A percentile compares a stretch with the other conserved stretches of the same genome.
Conservation (phyloP, 2,888 invertebrate genomes). For the Ptilodon capucinus region DNA sequence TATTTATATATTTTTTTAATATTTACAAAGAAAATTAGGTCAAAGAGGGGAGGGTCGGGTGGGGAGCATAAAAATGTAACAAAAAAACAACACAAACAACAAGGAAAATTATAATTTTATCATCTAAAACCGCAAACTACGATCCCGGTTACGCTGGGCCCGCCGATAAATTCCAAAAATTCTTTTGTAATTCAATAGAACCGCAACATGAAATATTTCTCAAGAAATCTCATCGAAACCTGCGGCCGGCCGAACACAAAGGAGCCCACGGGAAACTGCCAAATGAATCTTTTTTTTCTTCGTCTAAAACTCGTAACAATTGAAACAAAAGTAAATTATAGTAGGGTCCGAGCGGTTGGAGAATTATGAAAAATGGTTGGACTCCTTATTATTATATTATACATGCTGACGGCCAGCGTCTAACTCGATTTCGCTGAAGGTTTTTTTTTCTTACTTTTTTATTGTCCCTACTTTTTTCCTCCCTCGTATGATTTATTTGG, state of each 20-base stretch:
- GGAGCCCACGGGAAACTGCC: constrained; percentile 44
- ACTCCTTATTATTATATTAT: constrained; percentile 41
- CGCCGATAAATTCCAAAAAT: constrained; percentile 5
- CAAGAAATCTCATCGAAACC: constrained; percentile 47
- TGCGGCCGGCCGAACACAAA: constrained; percentile 44
- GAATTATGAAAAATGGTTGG: constrained; percentile 70
- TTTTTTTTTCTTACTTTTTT: constrained; percentile 18
- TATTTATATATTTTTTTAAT: too few relatives aligned
- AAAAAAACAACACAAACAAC: too few relatives aligned
- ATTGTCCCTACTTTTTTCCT: constrained; percentile 8
- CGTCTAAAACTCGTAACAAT: constrained; percentile 67
- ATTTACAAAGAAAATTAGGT: too few relatives aligned
- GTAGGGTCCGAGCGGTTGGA: constrained; percentile 40
- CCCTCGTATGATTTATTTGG: constrained; percentile 24
- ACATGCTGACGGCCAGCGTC: constrained; percentile 20
- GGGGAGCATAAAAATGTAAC: too few relatives aligned
- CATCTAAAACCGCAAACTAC: background rate
- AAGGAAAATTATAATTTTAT: background rate
- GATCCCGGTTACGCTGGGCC: background rate
- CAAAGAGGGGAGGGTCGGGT: too few relatives aligned
- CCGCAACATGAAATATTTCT: constrained; percentile 19
- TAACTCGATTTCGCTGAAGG: constrained; percentile 32
- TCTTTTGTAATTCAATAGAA: constrained; percentile 30
- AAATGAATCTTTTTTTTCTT: constrained; percentile 64
- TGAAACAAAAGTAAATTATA: constrained; percentile 80